Evolutionary conservation across 2,888 invertebrate genomes (phyloP), one percentile per base, ranked within the genome.

Genomic region (Camponotus fellah): DNA sequence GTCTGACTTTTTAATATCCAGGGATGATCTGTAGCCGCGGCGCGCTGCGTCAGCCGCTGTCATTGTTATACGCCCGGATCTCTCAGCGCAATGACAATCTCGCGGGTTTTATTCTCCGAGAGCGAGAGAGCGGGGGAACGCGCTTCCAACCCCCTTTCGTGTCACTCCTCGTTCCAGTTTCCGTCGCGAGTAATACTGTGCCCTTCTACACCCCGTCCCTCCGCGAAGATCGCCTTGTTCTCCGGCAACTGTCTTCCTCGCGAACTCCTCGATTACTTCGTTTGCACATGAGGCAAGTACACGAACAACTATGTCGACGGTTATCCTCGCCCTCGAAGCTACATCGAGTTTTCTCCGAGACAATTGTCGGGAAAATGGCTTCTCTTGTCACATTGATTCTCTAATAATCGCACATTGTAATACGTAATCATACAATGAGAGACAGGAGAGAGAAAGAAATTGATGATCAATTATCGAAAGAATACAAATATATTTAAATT

Each of bases 11-110:
- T 95, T 95, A 95, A 95, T 95, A 95, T 94, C 94, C 94, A 94
- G 94, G 94, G 94, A 95, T 95, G 94, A 95, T 95, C 94, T 94
- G 94, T 92, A 93, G 92, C 91, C 92, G 93, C 91, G 92, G 92
- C 91, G 91, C 91, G 94, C 94, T 93, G 93, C 93, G 94, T 94
- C 95, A 95, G 95, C 94, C 93, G 92, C 92, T 93, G 95, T 95
- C 94, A 95, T 95, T 95, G 94, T 95, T 95, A 94, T 94, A 92
- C 85, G 88, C 92, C 92, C 92, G 93, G 93, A 93, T 92, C 94
- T 94, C 93, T 94, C 94, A 92, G 93, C 91, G 95, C 94, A 94
- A 95, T 95, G 95, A 95, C 94, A 94, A 94, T 94, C 94, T 94
- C 94, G 93, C 94, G 93, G 92, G 92, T 94, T 94, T 94, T 94